These are phyloP conservation scores for Caenorhabditis wallacei DNA, from an alignment of 2,888 invertebrate species.

Conservation along the genomic window DNA sequence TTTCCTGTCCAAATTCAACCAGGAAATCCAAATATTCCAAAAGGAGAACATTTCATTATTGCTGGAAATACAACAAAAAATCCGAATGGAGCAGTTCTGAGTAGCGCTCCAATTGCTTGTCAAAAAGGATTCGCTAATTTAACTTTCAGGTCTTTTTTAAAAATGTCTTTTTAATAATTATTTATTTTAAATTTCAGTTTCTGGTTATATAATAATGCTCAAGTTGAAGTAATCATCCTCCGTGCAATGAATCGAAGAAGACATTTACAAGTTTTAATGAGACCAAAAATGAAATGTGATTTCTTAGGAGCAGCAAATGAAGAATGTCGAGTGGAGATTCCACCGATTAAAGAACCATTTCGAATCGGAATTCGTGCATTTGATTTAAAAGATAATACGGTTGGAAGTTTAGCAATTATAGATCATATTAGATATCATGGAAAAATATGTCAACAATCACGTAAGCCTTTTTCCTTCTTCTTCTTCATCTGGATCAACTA, in stretches of 20 bases:
- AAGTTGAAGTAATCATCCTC: constrained; percentile 80
- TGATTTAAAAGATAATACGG: constrained; percentile 75
- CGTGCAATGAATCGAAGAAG: constrained; percentile 71
- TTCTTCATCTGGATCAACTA: not conserved
- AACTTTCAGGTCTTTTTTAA: constrained; percentile 74
- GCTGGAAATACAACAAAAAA: constrained; percentile 81
- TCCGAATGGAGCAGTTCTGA: constrained; percentile 78
- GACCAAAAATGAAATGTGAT: constrained; percentile 79
- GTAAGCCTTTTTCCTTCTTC: constrained; percentile 67
- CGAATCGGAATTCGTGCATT: constrained; percentile 79
- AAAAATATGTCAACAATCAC: constrained; percentile 76
- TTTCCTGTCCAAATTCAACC: constrained; percentile 82
- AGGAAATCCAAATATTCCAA: constrained; percentile 69
- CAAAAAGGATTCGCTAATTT: constrained; percentile 78
- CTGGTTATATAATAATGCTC: constrained; percentile 82
- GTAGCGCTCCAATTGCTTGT: constrained; percentile 82
- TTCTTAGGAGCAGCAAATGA: constrained; percentile 70
- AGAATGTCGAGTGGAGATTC: constrained; percentile 72
- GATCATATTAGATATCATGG: constrained; percentile 78
- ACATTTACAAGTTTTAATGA: constrained; percentile 74
- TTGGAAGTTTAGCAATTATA: constrained; percentile 79
- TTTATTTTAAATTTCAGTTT: constrained; percentile 72
- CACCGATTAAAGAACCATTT: constrained; percentile 79
- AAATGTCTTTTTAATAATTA: not conserved
- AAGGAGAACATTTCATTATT: constrained; percentile 76